These are phyloP conservation scores for Microcebus tavaratra DNA, from an alignment of 2,113 vertebrate genomes.

Conservation along the genomic window DNA sequence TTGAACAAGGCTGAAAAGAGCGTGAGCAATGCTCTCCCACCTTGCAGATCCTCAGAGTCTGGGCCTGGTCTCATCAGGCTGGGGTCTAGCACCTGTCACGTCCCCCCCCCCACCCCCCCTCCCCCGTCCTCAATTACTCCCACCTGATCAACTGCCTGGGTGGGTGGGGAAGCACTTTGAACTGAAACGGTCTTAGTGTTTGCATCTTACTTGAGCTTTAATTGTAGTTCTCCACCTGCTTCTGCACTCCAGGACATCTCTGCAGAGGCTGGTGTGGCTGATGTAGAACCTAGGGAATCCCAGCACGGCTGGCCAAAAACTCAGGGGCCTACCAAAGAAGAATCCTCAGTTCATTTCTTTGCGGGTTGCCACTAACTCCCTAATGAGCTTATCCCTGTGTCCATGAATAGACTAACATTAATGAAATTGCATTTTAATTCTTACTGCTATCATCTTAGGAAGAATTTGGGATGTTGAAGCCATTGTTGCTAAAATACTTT, in stretches of 20 bases:
- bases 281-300: background rate
- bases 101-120: background rate
- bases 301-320: background rate
- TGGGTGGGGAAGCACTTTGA: conserved; percentile 67
- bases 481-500: background rate
- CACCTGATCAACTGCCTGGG: conserved; percentile 47
- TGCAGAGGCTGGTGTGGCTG: background rate
- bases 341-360: background rate
- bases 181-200: conserved; percentile 56
- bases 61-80: background rate
- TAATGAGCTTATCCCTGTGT: background rate
- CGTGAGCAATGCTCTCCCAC: background rate
- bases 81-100: conserved; percentile 48
- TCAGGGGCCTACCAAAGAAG: background rate
- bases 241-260: conserved; percentile 41
- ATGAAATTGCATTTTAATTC: background rate
- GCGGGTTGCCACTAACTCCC: background rate
- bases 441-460: background rate
- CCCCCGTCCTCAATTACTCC: background rate
- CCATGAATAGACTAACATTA: background rate
- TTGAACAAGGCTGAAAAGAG: background rate
- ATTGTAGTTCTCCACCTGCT: conserved; percentile 30
- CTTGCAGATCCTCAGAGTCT: background rate
- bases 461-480: background rate
- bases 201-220: background rate